Conservation (phyloP, 2,888 invertebrate genomes). For the Drosophila hamatofila region DNA sequence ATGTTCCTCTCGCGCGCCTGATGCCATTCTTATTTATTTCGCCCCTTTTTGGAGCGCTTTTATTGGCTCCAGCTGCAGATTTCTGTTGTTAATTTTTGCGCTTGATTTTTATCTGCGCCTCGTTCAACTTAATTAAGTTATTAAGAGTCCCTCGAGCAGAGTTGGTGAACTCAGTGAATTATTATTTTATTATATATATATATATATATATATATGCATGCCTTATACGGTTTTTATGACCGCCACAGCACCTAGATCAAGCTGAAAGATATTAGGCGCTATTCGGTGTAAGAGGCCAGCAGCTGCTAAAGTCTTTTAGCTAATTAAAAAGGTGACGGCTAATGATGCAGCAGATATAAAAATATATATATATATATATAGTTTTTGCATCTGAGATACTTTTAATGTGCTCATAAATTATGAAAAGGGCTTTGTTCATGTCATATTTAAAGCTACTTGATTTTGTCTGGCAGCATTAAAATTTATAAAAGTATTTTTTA, state of each 20-base stretch:
- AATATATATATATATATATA: slow-evolving; percentile 5
- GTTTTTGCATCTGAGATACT: slow-evolving; percentile 8
- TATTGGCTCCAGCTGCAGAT: slow-evolving; percentile 51
- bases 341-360: slow-evolving; percentile 28
- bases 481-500: not conserved
- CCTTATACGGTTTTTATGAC: slow-evolving; percentile 57
- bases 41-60: slow-evolving; percentile 24
- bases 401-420: slow-evolving; percentile 8
- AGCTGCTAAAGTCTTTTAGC: slow-evolving; percentile 57
- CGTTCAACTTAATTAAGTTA: slow-evolving; percentile 72
- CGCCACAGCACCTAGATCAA: slow-evolving; percentile 67
- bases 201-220: slow-evolving; percentile 22
- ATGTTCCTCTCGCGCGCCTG: slow-evolving; percentile 34
- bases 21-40: slow-evolving; percentile 54
- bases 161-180: slow-evolving; percentile 27
- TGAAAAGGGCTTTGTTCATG: not conserved
- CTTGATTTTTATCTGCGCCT: slow-evolving; percentile 70
- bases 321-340: slow-evolving; percentile 61
- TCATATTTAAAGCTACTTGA: not conserved
- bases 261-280: slow-evolving; percentile 57
- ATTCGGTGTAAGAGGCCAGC: slow-evolving; percentile 8
- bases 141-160: slow-evolving; percentile 61
- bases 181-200: slow-evolving; percentile 27
- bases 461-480: not conserved
- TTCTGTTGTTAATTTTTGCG: slow-evolving; percentile 69